These are phyloP conservation scores for Leuciscus idus DNA, from an alignment of 2,113 vertebrate species.

Conservation along the genomic window DNA sequence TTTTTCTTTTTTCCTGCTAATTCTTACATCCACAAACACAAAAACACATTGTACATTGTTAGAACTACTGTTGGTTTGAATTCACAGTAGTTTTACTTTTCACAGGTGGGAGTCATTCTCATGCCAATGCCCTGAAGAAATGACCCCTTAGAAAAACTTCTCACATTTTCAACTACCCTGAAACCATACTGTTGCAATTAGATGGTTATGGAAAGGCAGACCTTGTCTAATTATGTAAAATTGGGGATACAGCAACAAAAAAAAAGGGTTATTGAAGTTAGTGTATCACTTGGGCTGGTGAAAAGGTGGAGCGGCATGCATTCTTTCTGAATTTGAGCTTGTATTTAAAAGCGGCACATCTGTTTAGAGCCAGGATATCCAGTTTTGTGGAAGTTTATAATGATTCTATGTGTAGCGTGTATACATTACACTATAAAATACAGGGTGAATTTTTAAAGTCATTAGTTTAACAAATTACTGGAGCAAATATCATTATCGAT, in stretches of 20 bases:
- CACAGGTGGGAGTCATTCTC: constrained; percentile 77
- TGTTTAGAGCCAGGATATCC: not conserved
- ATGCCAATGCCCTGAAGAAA: constrained; percentile 63
- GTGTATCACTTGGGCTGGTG: constrained; percentile 53
- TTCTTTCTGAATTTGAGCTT: constrained; percentile 21
- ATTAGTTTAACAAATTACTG: not conserved
- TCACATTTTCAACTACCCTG: constrained; percentile 56
- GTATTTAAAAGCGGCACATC: not conserved
- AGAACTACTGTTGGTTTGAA: constrained; percentile 19
- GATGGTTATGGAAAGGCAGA: constrained; percentile 66
- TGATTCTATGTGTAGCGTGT: not conserved
- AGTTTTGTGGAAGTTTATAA: not conserved
- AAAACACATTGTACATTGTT: constrained; percentile 46
- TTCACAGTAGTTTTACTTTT: constrained; percentile 53
- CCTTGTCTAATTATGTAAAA: constrained; percentile 73
- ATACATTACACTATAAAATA: not conserved
- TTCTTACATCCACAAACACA: constrained; percentile 43
- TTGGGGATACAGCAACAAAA: constrained; percentile 69
- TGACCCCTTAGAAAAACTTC: constrained; percentile 59
- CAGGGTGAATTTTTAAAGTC: not conserved
- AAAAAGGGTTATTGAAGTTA: constrained; percentile 56
- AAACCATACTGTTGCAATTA: constrained; percentile 77
- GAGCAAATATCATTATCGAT: not conserved
- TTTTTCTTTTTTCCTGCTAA: not conserved
- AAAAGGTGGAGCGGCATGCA: constrained; percentile 60